A percentile compares a stretch with the other conserved stretches of the same genome.
Evolutionary conservation across 2,888 invertebrate species (phyloP).

Genomic region (Plebejus melissa): DNA sequence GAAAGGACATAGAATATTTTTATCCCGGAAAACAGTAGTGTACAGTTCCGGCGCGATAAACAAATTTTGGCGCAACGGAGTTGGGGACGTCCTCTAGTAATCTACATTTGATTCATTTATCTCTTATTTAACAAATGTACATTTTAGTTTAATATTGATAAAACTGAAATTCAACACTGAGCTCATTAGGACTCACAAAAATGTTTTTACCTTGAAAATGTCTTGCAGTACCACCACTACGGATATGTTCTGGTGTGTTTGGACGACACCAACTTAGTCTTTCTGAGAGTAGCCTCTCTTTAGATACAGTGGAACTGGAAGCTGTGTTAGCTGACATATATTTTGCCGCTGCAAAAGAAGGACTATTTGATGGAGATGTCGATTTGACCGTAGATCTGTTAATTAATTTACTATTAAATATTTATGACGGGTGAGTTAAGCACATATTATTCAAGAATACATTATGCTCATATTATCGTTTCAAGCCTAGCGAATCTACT

Average conservation of each 20-base stretch:
- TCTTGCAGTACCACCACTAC: constrained; percentile 64
- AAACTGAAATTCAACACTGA: not conserved
- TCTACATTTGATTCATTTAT: not conserved
- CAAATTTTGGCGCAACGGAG: too few relatives aligned
- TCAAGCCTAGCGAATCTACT: too few relatives aligned
- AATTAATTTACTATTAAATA: constrained; percentile 82
- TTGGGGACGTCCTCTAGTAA: too few relatives aligned
- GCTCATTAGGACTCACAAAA: too few relatives aligned
- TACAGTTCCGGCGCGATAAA: too few relatives aligned
- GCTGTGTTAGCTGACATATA: constrained; percentile 86
- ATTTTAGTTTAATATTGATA: not conserved
- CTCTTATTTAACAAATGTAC: not conserved
- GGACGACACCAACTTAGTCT: constrained; percentile 84
- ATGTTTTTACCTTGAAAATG: not conserved
- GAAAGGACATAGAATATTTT: too few relatives aligned
- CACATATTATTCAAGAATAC: not conserved
- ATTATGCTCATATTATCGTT: too few relatives aligned
- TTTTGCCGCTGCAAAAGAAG: constrained; percentile 85
- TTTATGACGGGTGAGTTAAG: constrained; percentile 81
- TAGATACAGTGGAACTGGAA: constrained; percentile 84
- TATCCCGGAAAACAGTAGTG: too few relatives aligned
- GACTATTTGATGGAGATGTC: constrained; percentile 79
- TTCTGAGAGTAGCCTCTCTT: constrained; percentile 82
- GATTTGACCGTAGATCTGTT: constrained; percentile 82
- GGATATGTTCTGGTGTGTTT: constrained; percentile 84